Base-by-base conservation (phyloP, 2,797 vertebrate genomes). In the Acridotheres tristis region DNA sequence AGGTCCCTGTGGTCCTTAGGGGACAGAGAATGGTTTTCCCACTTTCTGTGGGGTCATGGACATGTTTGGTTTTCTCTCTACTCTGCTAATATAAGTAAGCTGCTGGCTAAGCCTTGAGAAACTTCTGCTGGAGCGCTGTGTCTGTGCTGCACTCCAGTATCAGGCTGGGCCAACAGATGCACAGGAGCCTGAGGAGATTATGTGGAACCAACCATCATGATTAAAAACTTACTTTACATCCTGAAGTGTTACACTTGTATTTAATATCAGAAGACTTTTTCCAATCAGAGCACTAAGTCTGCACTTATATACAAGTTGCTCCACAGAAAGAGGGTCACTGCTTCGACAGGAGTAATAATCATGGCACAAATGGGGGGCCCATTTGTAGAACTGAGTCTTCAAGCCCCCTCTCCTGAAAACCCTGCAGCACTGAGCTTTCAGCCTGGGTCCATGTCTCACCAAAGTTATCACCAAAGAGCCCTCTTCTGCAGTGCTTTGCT, bases 51-150 rank as follows among this genome's bases (percentile, higher is more conserved):
- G 25, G 32, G 21, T 17, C 27, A 15, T 8, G 32, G 65, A 20
- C 19, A 3, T 11, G 7, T 53, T 50, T 40, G 19, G 2, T 13
- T 85, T 88, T 51, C 51, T 75, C 21, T 69, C 42, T 48, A 19
- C 29, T 19, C 67, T 74, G 47, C 30, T 6, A 11, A 13, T 13
- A 16, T 16, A 71, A 83, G 20, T 59, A 32, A 90, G 38, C 45
- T 82, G 62, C 59, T 2, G 5, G 19, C 55, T 66, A 23, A 1
- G 16, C 21, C 42, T 58, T 6, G 3, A 83, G 87, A 36, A 81
- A 11, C 32, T 77, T 83, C 48, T 84, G 50, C 36, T 76, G 62
- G 40, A 75, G 20, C 0, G 0, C 7, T 1, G 27, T 36, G 43
- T 30, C 47, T 73, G 30, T 74, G 59, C 77, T 67, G 22, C 21